A percentile compares a stretch with the other conserved stretches of the same genome.
Evolutionary conservation across 2,113 vertebrate genomes (phyloP).

Genomic region (Pogonocichla stellata): DNA sequence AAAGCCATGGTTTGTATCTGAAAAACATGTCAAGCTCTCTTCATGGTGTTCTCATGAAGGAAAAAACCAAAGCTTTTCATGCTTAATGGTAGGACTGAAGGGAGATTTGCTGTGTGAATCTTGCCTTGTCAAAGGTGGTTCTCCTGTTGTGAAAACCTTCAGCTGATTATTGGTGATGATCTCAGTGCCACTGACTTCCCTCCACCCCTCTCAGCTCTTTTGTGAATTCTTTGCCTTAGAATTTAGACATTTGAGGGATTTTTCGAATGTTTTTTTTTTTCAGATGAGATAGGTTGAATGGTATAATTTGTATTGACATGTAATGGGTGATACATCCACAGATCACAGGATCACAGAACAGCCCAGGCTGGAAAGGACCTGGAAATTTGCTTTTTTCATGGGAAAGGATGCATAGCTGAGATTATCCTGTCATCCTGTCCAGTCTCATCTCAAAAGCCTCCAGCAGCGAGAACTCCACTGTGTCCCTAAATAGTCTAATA

Average conservation of each 20-base stretch:
- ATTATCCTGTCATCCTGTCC: not conserved
- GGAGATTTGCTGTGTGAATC: not conserved
- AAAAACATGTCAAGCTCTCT: not conserved
- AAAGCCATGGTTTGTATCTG: not conserved
- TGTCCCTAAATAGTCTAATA: not conserved
- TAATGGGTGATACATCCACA: not conserved
- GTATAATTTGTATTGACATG: not conserved
- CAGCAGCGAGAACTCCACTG: not conserved
- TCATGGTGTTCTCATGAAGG: not conserved
- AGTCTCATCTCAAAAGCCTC: not conserved
- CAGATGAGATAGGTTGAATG: not conserved
- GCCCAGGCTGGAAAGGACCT: not conserved
- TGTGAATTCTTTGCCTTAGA: not conserved
- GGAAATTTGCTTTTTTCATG: not conserved
- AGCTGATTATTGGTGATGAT: not conserved
- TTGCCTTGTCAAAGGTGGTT: not conserved
- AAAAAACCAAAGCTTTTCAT: not conserved
- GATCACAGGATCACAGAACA: not conserved
- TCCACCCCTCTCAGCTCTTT: not conserved
- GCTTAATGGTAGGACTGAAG: not conserved
- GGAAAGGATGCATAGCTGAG: not conserved
- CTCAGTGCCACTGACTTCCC: not conserved
- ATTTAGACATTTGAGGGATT: not conserved
- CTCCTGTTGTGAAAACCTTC: not conserved
- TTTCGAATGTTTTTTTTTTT: not conserved